Base-by-base conservation (phyloP, 2,888 invertebrate genomes). In the Adelognathus sp. region DNA sequence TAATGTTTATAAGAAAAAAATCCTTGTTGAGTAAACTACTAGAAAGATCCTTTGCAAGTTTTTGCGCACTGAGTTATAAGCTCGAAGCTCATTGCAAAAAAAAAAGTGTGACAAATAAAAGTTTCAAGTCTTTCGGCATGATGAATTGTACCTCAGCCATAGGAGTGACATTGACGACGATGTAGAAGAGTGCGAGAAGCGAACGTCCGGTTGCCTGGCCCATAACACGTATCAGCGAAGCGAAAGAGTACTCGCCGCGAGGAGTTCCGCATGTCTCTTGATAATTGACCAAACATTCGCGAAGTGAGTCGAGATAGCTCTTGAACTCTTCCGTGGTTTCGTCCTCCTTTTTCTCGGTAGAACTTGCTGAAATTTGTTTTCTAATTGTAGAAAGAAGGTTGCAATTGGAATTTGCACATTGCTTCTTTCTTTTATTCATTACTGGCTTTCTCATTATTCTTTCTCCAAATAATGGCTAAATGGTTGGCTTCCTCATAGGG, bases 201-300 rank as follows among this genome's bases (percentile, higher is more conserved):
- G 88, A 89, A 61, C 84, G 84, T 27, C 86, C 88, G 6, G 86
- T 89, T 0, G 86, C 84, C 66, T 88, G 88, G 16, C 87, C 89
- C 87, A 91, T 88, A 31, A 87, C 78, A 63, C 79, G 83, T 14
- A 90, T 84, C 21, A 91, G 80, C 7, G 87, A 79, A 2, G 84
- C 81, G 63, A 88, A 90, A 0, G 88, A 84, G 77, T 90, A 90
- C 61, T 90, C 89, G 1, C 82, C 85, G 18, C 83, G 80, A 2
- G 90, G 85, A n/a, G 81, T 86, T 4, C 88, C 90, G 14, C 79
- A 83, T 6, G 81, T 79, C 74, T 87, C 89, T 76, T 91, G 91
- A 83, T 88, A 89, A 69, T 86, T 86, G 0, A 87, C 88, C 63
- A 91, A 81, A 56, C 84, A 86, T 21, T 87, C 87, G 11, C 88